Evolutionary conservation across 2,888 invertebrate genomes (phyloP).

Genomic region (Argyra leucocephala): DNA sequence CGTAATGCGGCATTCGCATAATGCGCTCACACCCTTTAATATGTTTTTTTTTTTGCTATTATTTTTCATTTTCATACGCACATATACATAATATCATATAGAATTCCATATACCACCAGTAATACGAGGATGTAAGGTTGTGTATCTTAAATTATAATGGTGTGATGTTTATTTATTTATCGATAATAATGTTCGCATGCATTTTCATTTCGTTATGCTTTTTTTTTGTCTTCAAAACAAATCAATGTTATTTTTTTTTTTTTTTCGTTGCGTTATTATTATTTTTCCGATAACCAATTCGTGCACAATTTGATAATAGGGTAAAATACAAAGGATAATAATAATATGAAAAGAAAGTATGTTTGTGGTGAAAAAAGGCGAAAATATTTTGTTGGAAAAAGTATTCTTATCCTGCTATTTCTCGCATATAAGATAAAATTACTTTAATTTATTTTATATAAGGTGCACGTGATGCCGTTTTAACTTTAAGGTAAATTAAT

Average conservation of each 20-base stretch:
- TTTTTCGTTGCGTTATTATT: background rate
- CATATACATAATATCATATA: too few species aligned
- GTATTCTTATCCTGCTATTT: too few species aligned
- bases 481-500: too few species aligned
- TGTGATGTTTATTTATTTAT: background rate
- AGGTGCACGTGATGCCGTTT: too few species aligned
- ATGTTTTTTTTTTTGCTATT: too few species aligned
- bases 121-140: background rate
- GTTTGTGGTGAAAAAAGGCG: too few species aligned
- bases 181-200: slow-evolving; percentile 2
- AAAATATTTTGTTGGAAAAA: too few species aligned
- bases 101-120: too few species aligned
- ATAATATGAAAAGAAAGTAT: background rate
- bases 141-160: background rate
- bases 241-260: background rate
- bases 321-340: too few species aligned
- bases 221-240: background rate
- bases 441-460: too few species aligned
- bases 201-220: background rate
- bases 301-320: background rate
- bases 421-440: too few species aligned
- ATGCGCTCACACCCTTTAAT: background rate
- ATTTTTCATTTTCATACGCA: too few species aligned
- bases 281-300: background rate
- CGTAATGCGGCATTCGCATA: background rate